A percentile compares a stretch with the other conserved stretches of the same genome.
phyloP scores from a whole-genome alignment of 1,140 invertebrate species.

The Panagrolaimus sp. region DNA sequence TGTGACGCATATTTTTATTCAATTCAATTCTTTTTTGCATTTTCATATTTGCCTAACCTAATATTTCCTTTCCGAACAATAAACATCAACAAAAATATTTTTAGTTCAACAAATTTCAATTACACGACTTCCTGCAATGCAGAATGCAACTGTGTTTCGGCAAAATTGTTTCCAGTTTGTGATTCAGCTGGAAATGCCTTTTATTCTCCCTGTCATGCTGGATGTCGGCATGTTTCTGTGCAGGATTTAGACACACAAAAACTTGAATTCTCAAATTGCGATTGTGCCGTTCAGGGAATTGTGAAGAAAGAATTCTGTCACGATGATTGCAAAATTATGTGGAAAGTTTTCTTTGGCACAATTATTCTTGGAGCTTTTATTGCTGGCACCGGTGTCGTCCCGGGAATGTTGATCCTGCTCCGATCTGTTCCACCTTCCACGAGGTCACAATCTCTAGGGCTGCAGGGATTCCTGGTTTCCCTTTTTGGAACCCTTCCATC shows the following conservation, averaged over 20 bases:
- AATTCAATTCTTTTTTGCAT: conserved; percentile 15
- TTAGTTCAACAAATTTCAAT: conserved; percentile 47
- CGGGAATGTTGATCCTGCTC: conserved; percentile 55
- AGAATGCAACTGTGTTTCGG: conserved; percentile 50
- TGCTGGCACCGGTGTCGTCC: conserved; percentile 53
- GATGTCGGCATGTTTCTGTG: conserved; percentile 44
- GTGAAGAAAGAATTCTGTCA: conserved; percentile 54
- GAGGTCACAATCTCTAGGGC: conserved; percentile 56
- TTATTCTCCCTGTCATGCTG: conserved; percentile 58
- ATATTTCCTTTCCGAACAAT: neutral
- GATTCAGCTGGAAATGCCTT: conserved; percentile 41
- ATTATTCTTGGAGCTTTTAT: conserved; percentile 49
- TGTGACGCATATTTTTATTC: neutral
- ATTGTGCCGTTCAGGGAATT: conserved; percentile 42
- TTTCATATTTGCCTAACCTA: neutral
- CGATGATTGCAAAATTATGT: conserved; percentile 38
- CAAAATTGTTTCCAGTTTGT: conserved; percentile 56
- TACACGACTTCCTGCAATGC: conserved; percentile 50
- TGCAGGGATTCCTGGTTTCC: conserved; percentile 56
- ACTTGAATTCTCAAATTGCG: conserved; percentile 52
- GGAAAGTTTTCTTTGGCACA: conserved; percentile 46
- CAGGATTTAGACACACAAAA: conserved; percentile 29
- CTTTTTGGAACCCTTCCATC: conserved; percentile 60
- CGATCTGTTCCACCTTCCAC: conserved; percentile 52
- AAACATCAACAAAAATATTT: conserved; percentile 16